phyloP scores from a whole-genome alignment of 2,797 vertebrate genomes.

The Centropyge bicolor region DNA sequence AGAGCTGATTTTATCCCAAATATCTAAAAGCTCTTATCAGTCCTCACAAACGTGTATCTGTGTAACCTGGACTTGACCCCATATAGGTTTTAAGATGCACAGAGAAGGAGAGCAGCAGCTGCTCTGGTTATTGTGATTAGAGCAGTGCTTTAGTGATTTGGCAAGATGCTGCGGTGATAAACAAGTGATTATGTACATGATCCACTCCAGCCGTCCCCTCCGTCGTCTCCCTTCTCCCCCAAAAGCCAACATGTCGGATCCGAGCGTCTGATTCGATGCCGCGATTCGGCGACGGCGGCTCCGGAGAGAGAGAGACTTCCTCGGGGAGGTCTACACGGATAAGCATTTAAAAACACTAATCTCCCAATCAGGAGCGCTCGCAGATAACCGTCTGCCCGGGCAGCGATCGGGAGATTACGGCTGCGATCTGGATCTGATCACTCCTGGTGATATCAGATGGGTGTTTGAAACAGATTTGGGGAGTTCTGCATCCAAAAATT shows the following conservation, averaged over 20 bases:
- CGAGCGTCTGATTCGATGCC: conserved; percentile 51
- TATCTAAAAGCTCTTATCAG: background rate
- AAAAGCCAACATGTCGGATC: conserved; percentile 67
- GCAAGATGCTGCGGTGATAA: conserved; percentile 75
- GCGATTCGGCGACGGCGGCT: conserved; percentile 43
- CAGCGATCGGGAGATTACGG: conserved; percentile 76
- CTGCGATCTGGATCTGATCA: conserved; percentile 73
- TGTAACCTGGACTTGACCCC: conserved; percentile 18
- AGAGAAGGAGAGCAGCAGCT: conserved; percentile 40
- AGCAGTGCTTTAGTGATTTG: conserved; percentile 69
- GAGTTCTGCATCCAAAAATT: conserved; percentile 60
- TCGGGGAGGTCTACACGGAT: conserved; percentile 74
- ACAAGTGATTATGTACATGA: conserved; percentile 79
- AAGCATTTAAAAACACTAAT: conserved; percentile 81
- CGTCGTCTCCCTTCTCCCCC: conserved; percentile 32
- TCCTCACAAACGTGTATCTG: background rate
- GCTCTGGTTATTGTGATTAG: conserved; percentile 72
- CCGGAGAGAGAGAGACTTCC: conserved; percentile 56
- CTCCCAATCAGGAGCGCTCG: conserved; percentile 66
- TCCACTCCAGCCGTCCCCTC: conserved; percentile 66
- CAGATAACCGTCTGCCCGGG: conserved; percentile 75
- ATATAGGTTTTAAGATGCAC: conserved; percentile 43
- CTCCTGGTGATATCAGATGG: conserved; percentile 66
- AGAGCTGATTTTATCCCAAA: background rate
- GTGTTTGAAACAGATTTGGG: conserved; percentile 61